Percentiles rank a stretch among this genome's conserved stretches.
phyloP scores from a whole-genome alignment of 2,113 vertebrate genomes.

The Polyodon spathula region DNA sequence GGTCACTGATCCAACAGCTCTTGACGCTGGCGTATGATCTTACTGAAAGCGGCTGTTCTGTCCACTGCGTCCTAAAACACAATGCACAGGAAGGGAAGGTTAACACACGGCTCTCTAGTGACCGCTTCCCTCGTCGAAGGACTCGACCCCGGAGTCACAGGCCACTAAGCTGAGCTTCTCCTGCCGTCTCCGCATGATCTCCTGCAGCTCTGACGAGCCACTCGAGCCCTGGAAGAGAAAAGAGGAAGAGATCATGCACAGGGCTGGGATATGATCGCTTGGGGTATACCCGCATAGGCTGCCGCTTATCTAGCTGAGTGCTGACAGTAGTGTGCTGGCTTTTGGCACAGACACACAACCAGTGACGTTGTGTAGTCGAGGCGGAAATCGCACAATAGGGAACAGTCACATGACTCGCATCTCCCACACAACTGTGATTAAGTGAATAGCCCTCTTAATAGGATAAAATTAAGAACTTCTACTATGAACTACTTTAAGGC shows the following conservation, averaged over 20 bases:
- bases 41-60: slow-evolving; percentile 41
- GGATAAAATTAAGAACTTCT: no score
- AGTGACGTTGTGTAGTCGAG: no score
- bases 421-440: no score
- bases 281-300: no score
- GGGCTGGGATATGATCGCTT: background rate
- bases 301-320: no score
- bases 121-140: slow-evolving; percentile 82
- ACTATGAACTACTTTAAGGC: no score
- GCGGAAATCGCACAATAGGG: no score
- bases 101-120: slow-evolving; percentile 54
- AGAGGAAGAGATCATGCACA: background rate
- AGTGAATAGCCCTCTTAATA: no score
- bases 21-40: slow-evolving; percentile 51
- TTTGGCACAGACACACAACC: no score
- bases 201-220: slow-evolving; percentile 76
- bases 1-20: slow-evolving; percentile 39
- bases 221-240: slow-evolving; percentile 62
- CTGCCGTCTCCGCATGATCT: slow-evolving; percentile 90
- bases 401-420: no score
- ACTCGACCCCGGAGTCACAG: slow-evolving; percentile 88
- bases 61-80: slow-evolving; percentile 55
- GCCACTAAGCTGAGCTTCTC: slow-evolving; percentile 82
- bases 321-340: no score
- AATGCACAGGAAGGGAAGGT: slow-evolving; percentile 25